Conservation (phyloP, 1,140 invertebrate species). For the Cherax destructor region DNA sequence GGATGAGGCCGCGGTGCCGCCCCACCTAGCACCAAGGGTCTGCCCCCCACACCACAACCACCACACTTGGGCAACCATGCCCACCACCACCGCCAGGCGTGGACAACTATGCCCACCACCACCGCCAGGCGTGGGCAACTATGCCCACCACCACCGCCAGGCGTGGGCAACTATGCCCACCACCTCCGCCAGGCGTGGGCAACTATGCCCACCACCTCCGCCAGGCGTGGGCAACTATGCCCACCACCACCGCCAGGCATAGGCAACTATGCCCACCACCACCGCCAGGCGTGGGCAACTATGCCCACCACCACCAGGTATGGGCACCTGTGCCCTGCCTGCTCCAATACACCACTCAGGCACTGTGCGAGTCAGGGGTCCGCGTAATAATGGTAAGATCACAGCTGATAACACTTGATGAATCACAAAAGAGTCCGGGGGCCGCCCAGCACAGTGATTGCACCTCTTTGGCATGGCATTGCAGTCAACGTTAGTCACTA, state of each 20-base stretch:
- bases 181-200: neutral
- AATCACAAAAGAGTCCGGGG: constrained; percentile 52
- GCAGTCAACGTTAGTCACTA: constrained; percentile 47
- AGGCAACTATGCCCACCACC: neutral
- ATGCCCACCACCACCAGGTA: neutral
- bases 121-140: no score
- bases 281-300: no score
- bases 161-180: no score
- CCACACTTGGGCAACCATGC: neutral
- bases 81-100: neutral
- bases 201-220: neutral
- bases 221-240: no score
- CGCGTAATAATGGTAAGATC: constrained; percentile 57
- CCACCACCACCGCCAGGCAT: no score
- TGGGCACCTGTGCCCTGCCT: neutral
- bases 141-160: neutral
- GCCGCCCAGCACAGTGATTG: constrained; percentile 60
- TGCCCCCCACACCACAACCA: constrained; percentile 21
- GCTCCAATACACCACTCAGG: constrained; percentile 43
- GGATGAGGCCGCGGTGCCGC: neutral
- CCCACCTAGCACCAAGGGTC: constrained; percentile 1
- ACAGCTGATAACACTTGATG: constrained; percentile 68
- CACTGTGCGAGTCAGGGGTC: constrained; percentile 60
- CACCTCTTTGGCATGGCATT: constrained; percentile 69
- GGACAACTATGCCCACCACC: no score